Percentiles rank a stretch among this genome's conserved stretches.
These are phyloP conservation scores for Cairina moschata DNA, from an alignment of 2,113 vertebrate genomes.

Conservation along the genomic window DNA sequence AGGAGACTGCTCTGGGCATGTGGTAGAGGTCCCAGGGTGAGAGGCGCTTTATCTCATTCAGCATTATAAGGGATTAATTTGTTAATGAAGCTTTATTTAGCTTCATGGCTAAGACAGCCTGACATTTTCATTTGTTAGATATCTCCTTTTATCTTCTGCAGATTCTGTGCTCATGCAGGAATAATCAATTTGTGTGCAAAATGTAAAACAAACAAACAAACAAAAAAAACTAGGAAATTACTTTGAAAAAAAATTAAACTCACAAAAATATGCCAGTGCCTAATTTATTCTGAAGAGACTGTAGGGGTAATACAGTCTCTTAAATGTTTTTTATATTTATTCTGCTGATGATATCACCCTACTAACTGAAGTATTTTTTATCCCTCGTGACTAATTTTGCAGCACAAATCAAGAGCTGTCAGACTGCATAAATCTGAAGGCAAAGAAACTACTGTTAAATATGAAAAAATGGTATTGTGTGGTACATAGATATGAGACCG, in stretches of 20 bases:
- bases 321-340: neutral
- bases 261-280: neutral
- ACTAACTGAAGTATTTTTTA: neutral
- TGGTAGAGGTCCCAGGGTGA: neutral
- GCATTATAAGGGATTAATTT: neutral
- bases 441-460: neutral
- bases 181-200: neutral
- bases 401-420: neutral
- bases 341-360: neutral
- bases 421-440: neutral
- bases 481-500: neutral
- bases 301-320: neutral
- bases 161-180: neutral
- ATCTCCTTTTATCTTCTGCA: neutral
- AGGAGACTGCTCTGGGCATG: neutral
- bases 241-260: neutral
- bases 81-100: neutral
- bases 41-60: neutral
- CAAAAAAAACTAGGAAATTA: neutral
- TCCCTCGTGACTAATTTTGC: neutral
- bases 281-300: neutral
- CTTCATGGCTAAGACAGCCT: neutral
- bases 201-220: neutral
- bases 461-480: neutral
- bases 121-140: neutral